Evolutionary conservation across 2,797 vertebrate genomes (phyloP), one percentile per base, ranked within the genome.

Genomic region (Denticeps clupeoides): DNA sequence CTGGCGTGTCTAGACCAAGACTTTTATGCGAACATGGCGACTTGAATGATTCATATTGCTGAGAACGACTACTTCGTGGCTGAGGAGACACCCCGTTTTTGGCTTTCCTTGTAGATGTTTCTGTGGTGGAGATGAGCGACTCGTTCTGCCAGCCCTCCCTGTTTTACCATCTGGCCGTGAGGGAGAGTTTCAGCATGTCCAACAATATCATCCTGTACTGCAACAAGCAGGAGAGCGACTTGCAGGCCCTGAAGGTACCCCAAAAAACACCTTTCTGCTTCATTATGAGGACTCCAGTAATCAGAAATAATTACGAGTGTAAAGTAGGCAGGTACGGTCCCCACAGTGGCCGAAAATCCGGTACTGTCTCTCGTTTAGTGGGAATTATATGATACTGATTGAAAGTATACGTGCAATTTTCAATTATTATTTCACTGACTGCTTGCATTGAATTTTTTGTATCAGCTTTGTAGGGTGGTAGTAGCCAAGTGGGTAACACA

Each of bases 121-220:
- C 87, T 0, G 83, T 94, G 64, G 84, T 94, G 44, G 89, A 91
- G 72, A 86, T 94, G 78, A 89, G 81, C 2, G 82, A 80, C 71
- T 74, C 82, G 1, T 70, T 85, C 50, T 88, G 82, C 12, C 91
- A 93, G 42, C 85, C 85, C 1, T 94, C 91, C 0, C 82, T 93
- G 9, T 93, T 93, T 70, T 94, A 92, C 58, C 89, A 94, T 73
- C 78, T 94, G 0, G 91, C 85, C 1, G 84, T 93, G 41, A 81
- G 91, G 1, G 89, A 94, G 67, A 92, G 90, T 64, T 94, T 89
- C 85, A 85, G 84, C 50, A 92, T 93, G 90, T 90, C 81, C 52
- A 89, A 92, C 62, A 94, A 92, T 42, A 72, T 89, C 11, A 84
- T 95, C 23, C 77, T 95, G 3, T 94, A 89, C 68, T 81, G 87